Evolutionary conservation across 53 echinoderm and acorn worm genomes (phyloP).

Genomic region (Henricia sp.): DNA sequence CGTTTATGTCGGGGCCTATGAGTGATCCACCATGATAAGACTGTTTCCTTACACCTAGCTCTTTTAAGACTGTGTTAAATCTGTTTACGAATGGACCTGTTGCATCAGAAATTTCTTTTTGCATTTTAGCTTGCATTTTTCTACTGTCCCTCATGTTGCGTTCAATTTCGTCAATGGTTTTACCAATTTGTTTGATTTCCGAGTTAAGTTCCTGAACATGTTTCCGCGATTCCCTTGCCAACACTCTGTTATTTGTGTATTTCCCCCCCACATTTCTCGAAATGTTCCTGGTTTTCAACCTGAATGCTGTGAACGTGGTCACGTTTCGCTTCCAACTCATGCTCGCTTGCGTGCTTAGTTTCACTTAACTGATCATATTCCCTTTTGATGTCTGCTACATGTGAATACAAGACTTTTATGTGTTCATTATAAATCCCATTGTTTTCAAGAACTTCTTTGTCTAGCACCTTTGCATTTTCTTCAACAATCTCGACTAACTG

Average conservation of each 20-base stretch:
- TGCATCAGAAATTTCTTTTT: too few species aligned
- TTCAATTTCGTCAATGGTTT: not conserved
- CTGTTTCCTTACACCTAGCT: too few species aligned
- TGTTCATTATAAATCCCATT: not conserved
- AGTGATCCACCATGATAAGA: too few species aligned
- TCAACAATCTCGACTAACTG: slow-evolving; percentile 2
- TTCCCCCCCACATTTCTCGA: not conserved
- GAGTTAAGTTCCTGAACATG: not conserved
- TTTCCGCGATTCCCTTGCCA: not conserved
- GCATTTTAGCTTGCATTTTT: too few species aligned
- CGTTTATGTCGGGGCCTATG: too few species aligned
- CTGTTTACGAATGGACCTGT: too few species aligned
- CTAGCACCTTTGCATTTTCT: not conserved
- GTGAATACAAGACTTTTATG: not conserved
- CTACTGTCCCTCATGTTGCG: too few species aligned
- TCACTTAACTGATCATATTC: not conserved
- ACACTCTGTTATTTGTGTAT: not conserved
- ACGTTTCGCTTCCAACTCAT: not conserved
- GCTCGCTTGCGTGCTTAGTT: not conserved
- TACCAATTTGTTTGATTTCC: not conserved
- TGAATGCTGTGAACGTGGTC: not conserved
- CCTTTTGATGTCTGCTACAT: not conserved
- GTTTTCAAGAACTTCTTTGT: not conserved
- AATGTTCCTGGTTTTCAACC: not conserved
- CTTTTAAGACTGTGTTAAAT: too few species aligned